These are phyloP conservation scores for Eudemis profundana DNA, from an alignment of 2,888 invertebrate genomes.

Conservation along the genomic window DNA sequence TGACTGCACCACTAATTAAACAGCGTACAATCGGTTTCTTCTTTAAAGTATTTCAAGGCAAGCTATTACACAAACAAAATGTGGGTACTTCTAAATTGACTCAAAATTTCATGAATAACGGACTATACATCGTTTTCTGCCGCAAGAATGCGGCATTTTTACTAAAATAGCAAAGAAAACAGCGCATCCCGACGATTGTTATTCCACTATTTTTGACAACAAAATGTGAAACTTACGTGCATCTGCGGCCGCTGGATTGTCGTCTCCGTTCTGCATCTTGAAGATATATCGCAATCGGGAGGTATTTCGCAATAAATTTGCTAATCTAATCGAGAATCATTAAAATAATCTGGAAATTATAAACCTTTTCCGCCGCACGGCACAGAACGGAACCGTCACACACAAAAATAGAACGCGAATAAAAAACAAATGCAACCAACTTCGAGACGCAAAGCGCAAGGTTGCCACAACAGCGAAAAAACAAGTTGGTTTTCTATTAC, in stretches of 20 bases:
- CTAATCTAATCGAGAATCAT: constrained; percentile 72
- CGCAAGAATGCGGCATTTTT: constrained; percentile 51
- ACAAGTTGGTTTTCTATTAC: constrained; percentile 46
- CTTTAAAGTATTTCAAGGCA: constrained; percentile 31
- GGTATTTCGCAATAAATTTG: constrained; percentile 63
- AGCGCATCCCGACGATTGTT: constrained; percentile 64
- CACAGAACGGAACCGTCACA: constrained; percentile 83
- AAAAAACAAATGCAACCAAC: constrained; percentile 80
- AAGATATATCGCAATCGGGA: constrained; percentile 71
- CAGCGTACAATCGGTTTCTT: constrained; percentile 37
- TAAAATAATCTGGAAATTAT: constrained; percentile 73
- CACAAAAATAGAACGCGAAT: constrained; percentile 85
- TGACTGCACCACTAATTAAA: constrained; percentile 41
- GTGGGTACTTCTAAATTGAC: constrained; percentile 72
- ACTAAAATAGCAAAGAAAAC: constrained; percentile 64
- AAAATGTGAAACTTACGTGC: constrained; percentile 72
- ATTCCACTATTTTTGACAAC: constrained; percentile 71
- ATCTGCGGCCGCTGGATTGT: constrained; percentile 69
- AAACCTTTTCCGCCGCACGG: constrained; percentile 72
- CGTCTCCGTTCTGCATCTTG: constrained; percentile 83
- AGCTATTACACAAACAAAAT: constrained; percentile 47
- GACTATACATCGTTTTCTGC: constrained; percentile 47
- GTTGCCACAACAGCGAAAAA: constrained; percentile 48
- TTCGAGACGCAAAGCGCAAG: constrained; percentile 55
- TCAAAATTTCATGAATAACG: constrained; percentile 48